phyloP scores from a whole-genome alignment of 2,113 vertebrate genomes.

The Struthio camelus region DNA sequence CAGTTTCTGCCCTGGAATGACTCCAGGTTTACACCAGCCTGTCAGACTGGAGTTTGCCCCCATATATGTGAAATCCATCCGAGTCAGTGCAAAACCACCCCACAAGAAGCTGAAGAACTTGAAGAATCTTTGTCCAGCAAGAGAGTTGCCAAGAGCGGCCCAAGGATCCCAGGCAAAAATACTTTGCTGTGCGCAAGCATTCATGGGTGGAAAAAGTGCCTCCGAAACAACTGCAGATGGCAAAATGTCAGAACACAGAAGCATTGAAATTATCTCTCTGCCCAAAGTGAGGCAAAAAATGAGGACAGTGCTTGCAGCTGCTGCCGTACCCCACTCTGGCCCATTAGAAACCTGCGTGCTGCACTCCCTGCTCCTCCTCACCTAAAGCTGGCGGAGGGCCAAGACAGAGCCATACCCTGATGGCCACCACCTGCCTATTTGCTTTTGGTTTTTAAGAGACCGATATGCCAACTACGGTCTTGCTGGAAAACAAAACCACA shows the following conservation, averaged over 20 bases:
- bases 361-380: background rate
- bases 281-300: background rate
- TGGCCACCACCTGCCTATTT: background rate
- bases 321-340: background rate
- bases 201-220: constrained; percentile 22
- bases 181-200: constrained; percentile 30
- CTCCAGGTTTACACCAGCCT: constrained; percentile 10
- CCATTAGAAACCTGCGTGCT: background rate
- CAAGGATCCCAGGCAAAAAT: constrained; percentile 36
- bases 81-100: constrained; percentile 3
- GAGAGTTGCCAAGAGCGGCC: background rate
- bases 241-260: constrained; percentile 13
- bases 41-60: background rate
- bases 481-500: background rate
- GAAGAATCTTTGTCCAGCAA: constrained; percentile 18
- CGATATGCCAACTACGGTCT: background rate
- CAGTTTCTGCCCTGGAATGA: background rate
- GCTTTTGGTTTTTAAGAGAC: background rate
- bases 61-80: background rate
- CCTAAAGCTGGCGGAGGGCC: background rate
- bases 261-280: constrained; percentile 14
- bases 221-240: background rate
- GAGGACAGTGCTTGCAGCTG: background rate
- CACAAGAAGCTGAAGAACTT: constrained; percentile 13
- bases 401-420: background rate